Evolutionary conservation across 2,113 vertebrate genomes (phyloP).

Genomic region (Pagrus major): DNA sequence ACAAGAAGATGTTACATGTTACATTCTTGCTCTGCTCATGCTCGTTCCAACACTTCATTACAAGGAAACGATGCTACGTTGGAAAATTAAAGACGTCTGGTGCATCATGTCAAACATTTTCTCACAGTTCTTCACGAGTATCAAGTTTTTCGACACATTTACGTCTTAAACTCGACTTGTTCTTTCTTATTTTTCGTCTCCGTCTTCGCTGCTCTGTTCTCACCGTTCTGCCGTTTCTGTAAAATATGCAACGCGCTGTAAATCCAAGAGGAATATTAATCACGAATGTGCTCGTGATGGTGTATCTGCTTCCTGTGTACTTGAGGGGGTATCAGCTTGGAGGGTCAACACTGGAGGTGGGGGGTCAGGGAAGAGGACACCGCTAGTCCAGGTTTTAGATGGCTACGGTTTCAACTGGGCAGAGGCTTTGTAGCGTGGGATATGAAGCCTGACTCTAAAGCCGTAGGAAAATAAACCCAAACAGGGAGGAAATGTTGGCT

Average conservation of each 20-base stretch:
- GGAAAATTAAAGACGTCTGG: no score
- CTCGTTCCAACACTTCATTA: no score
- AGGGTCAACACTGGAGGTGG: constrained; percentile 67
- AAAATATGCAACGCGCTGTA: neutral
- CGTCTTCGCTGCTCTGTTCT: neutral
- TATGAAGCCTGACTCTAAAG: constrained; percentile 69
- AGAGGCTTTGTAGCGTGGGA: constrained; percentile 71
- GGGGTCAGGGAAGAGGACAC: constrained; percentile 74
- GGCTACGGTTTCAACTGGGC: constrained; percentile 61
- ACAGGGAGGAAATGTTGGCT: constrained; percentile 81
- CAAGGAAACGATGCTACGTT: no score
- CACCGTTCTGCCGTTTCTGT: no score
- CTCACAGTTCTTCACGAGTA: no score
- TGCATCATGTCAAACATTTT: no score
- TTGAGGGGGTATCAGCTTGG: constrained; percentile 29
- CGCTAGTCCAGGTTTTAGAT: constrained; percentile 68
- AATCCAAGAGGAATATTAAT: constrained; percentile 14
- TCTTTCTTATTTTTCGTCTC: no score
- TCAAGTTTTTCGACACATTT: no score
- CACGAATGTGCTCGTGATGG: neutral
- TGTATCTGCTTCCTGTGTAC: constrained; percentile 43
- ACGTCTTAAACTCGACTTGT: no score
- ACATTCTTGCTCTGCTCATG: no score
- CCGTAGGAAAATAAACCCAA: constrained; percentile 80
- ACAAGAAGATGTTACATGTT: no score